Conservation (phyloP, 2,113 vertebrate species). For the Petaurus breviceps region DNA sequence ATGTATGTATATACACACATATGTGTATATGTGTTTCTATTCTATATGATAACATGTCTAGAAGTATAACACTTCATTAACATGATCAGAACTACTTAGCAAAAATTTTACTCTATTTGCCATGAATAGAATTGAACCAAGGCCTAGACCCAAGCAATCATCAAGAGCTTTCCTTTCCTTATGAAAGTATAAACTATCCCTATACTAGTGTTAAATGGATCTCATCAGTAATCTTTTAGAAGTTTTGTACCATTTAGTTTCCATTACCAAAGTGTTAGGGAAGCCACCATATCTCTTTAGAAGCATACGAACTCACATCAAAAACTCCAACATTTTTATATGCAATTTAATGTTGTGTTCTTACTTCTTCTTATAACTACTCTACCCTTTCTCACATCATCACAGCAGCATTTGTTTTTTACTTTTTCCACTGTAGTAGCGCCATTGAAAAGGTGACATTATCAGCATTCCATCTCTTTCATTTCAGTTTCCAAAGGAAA, state of each 20-base stretch:
- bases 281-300: neutral
- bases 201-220: neutral
- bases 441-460: neutral
- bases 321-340: neutral
- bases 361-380: neutral
- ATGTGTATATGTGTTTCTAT: neutral
- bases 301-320: neutral
- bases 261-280: neutral
- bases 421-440: neutral
- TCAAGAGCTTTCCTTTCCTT: neutral
- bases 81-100: neutral
- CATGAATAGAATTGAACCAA: neutral
- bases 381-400: neutral
- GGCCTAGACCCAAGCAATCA: neutral
- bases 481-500: neutral
- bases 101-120: neutral
- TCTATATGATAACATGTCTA: neutral
- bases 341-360: neutral
- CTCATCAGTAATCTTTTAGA: neutral
- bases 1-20: neutral
- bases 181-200: neutral
- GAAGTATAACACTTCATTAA: neutral
- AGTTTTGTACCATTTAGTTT: neutral
- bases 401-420: neutral
- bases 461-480: neutral